Conservation (phyloP, 2,113 vertebrate genomes). For the Laticauda colubrina region DNA sequence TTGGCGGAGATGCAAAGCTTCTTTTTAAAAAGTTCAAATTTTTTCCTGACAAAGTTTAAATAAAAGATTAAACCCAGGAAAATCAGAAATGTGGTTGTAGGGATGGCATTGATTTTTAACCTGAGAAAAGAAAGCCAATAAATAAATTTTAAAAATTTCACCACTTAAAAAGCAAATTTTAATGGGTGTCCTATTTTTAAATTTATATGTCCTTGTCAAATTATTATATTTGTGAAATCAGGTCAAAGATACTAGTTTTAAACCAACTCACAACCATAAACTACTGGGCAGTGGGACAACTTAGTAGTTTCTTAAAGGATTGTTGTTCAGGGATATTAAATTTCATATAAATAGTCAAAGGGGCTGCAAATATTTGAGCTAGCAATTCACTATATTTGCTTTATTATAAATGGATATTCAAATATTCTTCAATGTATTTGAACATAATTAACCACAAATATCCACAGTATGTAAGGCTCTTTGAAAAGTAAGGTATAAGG, state of each 20-base stretch:
- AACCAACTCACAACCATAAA: background rate
- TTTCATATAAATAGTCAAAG: background rate
- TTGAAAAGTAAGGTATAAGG: background rate
- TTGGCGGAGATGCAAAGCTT: slow-evolving; percentile 22
- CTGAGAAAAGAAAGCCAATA: background rate
- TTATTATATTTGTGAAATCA: background rate
- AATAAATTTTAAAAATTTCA: background rate
- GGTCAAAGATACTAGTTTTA: background rate
- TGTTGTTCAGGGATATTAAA: background rate
- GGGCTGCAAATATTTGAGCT: background rate
- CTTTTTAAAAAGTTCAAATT: slow-evolving; percentile 28
- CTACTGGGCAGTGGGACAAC: background rate
- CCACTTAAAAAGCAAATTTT: background rate
- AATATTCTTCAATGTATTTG: background rate
- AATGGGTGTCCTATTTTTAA: background rate
- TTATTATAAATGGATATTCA: background rate
- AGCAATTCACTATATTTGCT: background rate
- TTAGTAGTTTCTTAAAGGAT: background rate
- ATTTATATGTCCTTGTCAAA: background rate
- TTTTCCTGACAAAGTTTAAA: slow-evolving; percentile 18
- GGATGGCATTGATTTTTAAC: background rate
- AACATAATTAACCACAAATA: background rate
- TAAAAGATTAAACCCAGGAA: background rate
- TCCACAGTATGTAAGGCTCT: background rate
- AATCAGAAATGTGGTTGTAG: background rate